Conservation (phyloP, 1,140 invertebrate genomes). For the Tetraneura akinire region DNA sequence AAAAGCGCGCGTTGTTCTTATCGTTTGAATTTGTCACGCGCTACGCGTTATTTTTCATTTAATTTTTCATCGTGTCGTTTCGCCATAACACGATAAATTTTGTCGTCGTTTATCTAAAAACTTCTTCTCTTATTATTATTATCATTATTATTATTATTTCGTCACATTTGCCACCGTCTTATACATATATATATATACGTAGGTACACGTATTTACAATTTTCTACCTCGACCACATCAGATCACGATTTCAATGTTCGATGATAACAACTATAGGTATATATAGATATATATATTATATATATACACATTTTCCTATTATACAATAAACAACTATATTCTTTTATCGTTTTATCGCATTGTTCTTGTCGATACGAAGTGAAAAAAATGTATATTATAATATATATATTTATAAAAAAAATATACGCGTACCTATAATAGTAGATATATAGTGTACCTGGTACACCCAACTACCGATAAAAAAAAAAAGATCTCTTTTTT, state of each 20-base stretch:
- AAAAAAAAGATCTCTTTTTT: background rate
- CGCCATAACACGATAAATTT: background rate
- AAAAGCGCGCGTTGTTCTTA: slow-evolving; percentile 12
- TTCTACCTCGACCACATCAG: slow-evolving; percentile 6
- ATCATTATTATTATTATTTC: background rate
- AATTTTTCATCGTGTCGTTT: background rate
- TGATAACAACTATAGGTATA: background rate
- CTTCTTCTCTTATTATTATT: background rate
- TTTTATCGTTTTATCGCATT: too few relatives aligned
- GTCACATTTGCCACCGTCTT: background rate
- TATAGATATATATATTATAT: too few relatives aligned
- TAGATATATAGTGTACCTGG: background rate
- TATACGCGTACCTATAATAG: too few relatives aligned
- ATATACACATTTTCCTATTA: background rate
- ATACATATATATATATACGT: too few relatives aligned
- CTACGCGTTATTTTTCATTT: slow-evolving; percentile 27
- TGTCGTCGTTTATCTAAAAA: slow-evolving; percentile 9
- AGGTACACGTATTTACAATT: background rate
- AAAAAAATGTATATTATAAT: background rate
- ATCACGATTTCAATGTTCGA: slow-evolving; percentile 11
- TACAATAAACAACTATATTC: too few relatives aligned
- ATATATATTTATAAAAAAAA: too few relatives aligned
- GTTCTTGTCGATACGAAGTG: too few relatives aligned
- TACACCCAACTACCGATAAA: too few relatives aligned
- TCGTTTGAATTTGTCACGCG: slow-evolving; percentile 28